These are phyloP conservation scores for Pyrochroa serraticornis DNA, from an alignment of 2,888 invertebrate species.

Conservation along the genomic window DNA sequence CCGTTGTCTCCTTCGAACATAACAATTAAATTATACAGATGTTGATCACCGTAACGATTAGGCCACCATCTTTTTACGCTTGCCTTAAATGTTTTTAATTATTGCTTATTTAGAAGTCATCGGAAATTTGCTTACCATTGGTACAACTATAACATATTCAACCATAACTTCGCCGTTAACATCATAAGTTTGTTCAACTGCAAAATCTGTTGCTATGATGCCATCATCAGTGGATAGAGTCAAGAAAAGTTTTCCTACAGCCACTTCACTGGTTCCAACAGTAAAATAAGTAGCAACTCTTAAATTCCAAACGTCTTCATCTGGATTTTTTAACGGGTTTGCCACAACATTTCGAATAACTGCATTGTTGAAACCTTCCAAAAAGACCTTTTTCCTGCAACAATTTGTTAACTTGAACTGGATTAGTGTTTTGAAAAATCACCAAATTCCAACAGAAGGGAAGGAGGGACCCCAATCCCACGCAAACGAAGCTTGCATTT, in stretches of 20 bases:
- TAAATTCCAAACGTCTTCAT: neutral
- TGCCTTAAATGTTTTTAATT: constrained; percentile 28
- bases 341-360: constrained; percentile 68
- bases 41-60: constrained; percentile 85
- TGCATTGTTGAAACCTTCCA: constrained; percentile 69
- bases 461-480: constrained; percentile 99
- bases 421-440: constrained; percentile 36
- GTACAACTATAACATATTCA: constrained; percentile 26
- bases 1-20: constrained; percentile 56
- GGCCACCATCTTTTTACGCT: constrained; percentile 88
- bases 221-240: neutral
- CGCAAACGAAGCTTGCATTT: constrained; percentile 92
- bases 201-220: neutral
- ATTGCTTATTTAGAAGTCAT: neutral
- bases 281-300: neutral
- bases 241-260: neutral
- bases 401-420: constrained; percentile 14
- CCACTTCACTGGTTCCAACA: neutral
- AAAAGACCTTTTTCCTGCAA: constrained; percentile 69
- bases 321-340: constrained; percentile 40
- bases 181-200: constrained; percentile 9
- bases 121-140: constrained; percentile 43
- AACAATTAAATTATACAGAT: constrained; percentile 72
- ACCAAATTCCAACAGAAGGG: constrained; percentile 93
- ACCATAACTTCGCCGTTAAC: constrained; percentile 33